Percentiles rank a stretch among this genome's conserved stretches.
Conservation (phyloP, 2,797 vertebrate genomes). For the Karalla daura region DNA sequence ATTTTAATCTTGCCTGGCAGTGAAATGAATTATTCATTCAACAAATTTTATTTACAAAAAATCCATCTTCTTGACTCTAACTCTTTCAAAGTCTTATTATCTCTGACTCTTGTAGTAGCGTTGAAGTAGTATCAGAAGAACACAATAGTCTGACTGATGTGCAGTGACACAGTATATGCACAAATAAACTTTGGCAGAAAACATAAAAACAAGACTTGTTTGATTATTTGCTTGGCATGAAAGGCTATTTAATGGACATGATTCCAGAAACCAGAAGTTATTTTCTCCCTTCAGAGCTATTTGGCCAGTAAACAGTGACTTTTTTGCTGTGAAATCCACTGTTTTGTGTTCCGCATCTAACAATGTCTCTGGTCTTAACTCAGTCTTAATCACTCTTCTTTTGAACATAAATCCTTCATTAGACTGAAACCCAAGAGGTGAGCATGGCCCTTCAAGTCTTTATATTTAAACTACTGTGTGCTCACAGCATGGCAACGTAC, state of each 20-base stretch:
- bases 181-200: conserved; percentile 31
- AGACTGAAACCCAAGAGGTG: conserved; percentile 37
- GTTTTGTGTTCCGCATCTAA: conserved; percentile 1
- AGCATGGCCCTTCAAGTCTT: conserved; percentile 34
- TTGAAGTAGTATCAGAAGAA: conserved; percentile 50
- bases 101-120: conserved; percentile 41
- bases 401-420: conserved; percentile 60
- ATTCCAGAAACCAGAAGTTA: conserved; percentile 7
- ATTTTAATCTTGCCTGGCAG: conserved; percentile 66
- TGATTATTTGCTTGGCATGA: conserved; percentile 12
- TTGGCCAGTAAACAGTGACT: background rate
- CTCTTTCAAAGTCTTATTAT: conserved; percentile 58
- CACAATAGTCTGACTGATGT: conserved; percentile 31
- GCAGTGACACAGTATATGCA: conserved; percentile 23
- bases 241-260: background rate
- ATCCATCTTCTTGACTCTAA: conserved; percentile 51
- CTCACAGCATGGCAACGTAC: conserved; percentile 6
- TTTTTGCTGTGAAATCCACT: background rate
- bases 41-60: conserved; percentile 62
- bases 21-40: conserved; percentile 73
- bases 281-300: background rate
- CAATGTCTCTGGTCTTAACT: background rate
- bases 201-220: conserved; percentile 14
- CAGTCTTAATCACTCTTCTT: conserved; percentile 36
- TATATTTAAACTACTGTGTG: conserved; percentile 34